Percentiles rank a stretch among this genome's conserved stretches.
Evolutionary conservation across 2,797 vertebrate genomes (phyloP).

Genomic region (Dermochelys coriacea): DNA sequence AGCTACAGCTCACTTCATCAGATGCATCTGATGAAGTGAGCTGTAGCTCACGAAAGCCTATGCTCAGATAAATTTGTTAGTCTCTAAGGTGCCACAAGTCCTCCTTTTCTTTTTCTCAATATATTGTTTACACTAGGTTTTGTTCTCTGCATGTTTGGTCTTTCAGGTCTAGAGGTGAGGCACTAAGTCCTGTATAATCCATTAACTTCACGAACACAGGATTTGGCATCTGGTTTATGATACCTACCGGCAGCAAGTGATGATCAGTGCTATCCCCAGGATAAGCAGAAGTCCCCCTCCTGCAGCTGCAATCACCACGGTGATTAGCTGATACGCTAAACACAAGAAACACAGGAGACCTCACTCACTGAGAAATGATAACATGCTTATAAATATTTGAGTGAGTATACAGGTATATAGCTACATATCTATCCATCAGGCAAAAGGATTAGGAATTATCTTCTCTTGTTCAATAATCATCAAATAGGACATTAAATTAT

Average conservation of each 20-base stretch:
- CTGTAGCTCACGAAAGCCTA: no score
- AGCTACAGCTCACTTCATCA: no score
- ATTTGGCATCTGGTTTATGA: rapidly evolving
- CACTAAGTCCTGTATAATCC: neutral
- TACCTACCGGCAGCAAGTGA: conserved; percentile 95
- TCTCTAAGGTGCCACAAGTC: no score
- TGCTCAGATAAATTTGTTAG: no score
- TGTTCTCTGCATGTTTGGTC: neutral
- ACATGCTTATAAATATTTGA: neutral
- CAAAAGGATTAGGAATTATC: neutral
- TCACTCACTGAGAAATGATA: neutral
- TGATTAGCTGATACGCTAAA: conserved; percentile 96
- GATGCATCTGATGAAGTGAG: no score
- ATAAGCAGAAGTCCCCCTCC: conserved; percentile 92
- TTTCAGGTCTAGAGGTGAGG: rapidly evolving
- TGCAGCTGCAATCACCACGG: conserved; percentile 93
- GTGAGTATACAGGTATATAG: neutral
- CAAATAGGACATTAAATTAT: neutral
- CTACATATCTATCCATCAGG: neutral
- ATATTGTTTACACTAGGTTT: neutral
- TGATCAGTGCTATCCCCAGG: conserved; percentile 89
- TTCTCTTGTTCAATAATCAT: neutral
- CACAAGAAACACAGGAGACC: neutral
- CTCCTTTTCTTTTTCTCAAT: neutral
- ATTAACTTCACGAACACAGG: rapidly evolving